Evolutionary conservation across 2,797 vertebrate species (phyloP).

Genomic region (Xenopus petersii): DNA sequence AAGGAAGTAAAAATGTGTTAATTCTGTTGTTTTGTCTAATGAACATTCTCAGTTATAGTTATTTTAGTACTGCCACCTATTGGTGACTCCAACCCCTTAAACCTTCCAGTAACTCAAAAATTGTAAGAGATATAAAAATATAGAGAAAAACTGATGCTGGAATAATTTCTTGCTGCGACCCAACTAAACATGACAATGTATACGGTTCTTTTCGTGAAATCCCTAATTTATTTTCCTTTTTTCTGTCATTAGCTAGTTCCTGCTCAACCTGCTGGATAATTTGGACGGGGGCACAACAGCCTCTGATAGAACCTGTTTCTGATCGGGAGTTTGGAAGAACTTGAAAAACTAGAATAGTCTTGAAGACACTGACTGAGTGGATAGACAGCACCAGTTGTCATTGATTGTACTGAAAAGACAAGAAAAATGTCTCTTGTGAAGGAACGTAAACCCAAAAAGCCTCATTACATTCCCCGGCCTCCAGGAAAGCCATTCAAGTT

Average conservation of each 20-base stretch:
- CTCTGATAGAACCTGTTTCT: conserved; percentile 15
- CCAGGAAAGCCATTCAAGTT: conserved; percentile 96
- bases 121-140: too few relatives aligned
- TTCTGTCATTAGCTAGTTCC: conserved; percentile 59
- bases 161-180: too few relatives aligned
- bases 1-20: too few relatives aligned
- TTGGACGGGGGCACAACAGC: conserved; percentile 18
- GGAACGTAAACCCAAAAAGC: conserved; percentile 94
- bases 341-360: conserved; percentile 52
- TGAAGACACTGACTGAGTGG: conserved; percentile 28
- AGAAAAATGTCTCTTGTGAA: conserved; percentile 78
- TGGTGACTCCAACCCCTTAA: too few relatives aligned
- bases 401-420: conserved; percentile 10
- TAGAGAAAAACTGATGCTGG: too few relatives aligned
- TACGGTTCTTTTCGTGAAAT: not conserved
- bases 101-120: too few relatives aligned
- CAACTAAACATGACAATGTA: too few relatives aligned
- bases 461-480: conserved; percentile 94
- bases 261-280: conserved; percentile 20
- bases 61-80: too few relatives aligned
- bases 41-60: too few relatives aligned
- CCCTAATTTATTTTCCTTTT: conserved; percentile 44
- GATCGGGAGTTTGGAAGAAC: conserved; percentile 45
- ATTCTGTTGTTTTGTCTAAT: too few relatives aligned
- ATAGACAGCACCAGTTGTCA: conserved; percentile 27